Base-by-base conservation (phyloP, 1,140 invertebrate genomes). In the Diorhabda carinulata region DNA sequence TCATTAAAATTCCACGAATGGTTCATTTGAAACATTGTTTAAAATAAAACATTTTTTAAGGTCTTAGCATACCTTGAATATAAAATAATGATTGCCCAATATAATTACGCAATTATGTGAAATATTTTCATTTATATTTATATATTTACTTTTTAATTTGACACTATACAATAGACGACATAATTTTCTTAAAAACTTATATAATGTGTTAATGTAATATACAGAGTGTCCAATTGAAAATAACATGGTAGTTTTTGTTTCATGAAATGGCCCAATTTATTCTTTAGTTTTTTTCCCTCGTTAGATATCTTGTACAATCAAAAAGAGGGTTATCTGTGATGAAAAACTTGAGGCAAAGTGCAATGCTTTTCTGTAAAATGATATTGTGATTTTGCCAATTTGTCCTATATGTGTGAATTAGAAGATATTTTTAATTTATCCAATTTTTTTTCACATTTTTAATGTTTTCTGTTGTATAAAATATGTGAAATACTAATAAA, bases 381-480 rank as follows among this genome's bases (percentile, higher is more conserved):
- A 78, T 71, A 73, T 78, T 79, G 78, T 79, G 78, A 79, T 78
- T 78, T 78, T 76, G 76, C 78, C 76, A 72, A 75, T 70, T 73
- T 77, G 75, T 78, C 75, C 78, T 78, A 78, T 67, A 56, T 47
- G 72, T 73, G 61, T 73, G 69, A 69, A 67, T 68, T 73, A 69
- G 65, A 58, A 52, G 44, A 67, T 65, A 64, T 70, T 65, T 66
- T 73, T 74, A 74, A 72, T 72, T 74, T 74, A 74, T 74, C 44
- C 64, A 69, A 57, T 69, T 69, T 75, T 78, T 77, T 78, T 78
- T 76, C 75, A 78, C 76, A 78, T 78, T 78, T 78, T 78, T 78
- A 70, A 76, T 74, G 73, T 73, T 76, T 76, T 74, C 73, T 73
- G 67, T 75, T 77, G 69, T 73, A 76, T 72, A 72, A 76, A 76